Evolutionary conservation across 2,888 invertebrate genomes (phyloP).

Genomic region (Lithophane socia): DNA sequence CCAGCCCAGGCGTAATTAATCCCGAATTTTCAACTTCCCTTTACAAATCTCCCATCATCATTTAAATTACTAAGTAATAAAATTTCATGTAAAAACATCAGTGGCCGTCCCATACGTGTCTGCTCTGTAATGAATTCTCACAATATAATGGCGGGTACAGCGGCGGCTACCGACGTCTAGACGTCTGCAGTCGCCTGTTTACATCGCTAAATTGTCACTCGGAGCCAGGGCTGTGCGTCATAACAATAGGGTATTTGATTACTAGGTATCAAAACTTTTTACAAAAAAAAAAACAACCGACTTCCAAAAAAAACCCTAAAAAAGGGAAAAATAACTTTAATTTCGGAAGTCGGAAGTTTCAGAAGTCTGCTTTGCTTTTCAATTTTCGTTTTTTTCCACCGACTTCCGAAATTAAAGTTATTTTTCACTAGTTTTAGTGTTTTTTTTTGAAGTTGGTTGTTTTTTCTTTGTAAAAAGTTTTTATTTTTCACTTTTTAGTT

Average conservation of each 20-base stretch:
- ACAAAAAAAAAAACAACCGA: no score
- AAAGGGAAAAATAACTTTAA: no score
- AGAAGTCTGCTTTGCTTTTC: no score
- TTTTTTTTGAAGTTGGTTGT: no score
- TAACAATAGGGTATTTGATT: neutral
- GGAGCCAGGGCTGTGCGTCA: conserved; percentile 55
- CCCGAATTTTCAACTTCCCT: conserved; percentile 36
- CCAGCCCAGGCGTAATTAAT: conserved; percentile 32
- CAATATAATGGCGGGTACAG: conserved; percentile 62
- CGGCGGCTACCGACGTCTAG: conserved; percentile 71
- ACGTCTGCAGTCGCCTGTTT: conserved; percentile 76
- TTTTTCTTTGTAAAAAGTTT: no score
- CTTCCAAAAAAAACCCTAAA: no score
- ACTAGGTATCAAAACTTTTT: neutral
- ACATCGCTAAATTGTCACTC: conserved; percentile 78
- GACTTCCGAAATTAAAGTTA: no score
- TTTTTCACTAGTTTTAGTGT: no score
- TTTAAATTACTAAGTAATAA: conserved; percentile 47
- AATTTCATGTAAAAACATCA: conserved; percentile 42
- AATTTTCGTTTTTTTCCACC: no score
- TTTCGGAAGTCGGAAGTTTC: no score
- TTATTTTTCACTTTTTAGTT: no score
- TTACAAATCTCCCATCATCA: conserved; percentile 27
- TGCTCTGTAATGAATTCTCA: conserved; percentile 61
- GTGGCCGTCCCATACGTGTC: conserved; percentile 44